Conservation (phyloP, 2,888 invertebrate species). For the Rotaria macrura region DNA sequence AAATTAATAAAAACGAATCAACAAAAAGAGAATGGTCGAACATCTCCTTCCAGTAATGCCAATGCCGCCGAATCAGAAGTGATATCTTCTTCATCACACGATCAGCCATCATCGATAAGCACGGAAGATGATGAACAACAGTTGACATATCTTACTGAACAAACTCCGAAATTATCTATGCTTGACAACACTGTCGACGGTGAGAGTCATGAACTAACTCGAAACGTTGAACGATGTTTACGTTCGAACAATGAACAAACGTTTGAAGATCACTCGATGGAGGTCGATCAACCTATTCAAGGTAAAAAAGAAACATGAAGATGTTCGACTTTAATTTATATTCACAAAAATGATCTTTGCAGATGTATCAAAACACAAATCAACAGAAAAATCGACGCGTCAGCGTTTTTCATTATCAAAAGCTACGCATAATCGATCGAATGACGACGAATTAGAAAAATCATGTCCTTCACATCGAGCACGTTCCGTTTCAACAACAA, state of each 20-base stretch:
- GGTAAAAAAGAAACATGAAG: not conserved
- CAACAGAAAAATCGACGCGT: not conserved
- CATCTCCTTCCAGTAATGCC: not conserved
- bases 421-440: not conserved
- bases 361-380: too few relatives aligned
- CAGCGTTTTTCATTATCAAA: not conserved
- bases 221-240: not conserved
- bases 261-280: not conserved
- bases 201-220: not conserved
- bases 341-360: not conserved
- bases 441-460: not conserved
- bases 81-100: not conserved
- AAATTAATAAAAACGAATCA: constrained; percentile 21
- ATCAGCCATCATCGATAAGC: not conserved
- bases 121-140: not conserved
- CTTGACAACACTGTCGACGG: not conserved
- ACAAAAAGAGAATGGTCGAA: constrained; percentile 7
- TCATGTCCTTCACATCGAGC: not conserved
- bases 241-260: not conserved
- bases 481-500: not conserved
- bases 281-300: not conserved
- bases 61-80: not conserved
- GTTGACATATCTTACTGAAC: not conserved
- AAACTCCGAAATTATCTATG: not conserved
- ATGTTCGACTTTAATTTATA: not conserved